Percentiles rank a stretch among this genome's conserved stretches.
These are phyloP conservation scores for Lysiphlebus fabarum DNA, from an alignment of 1,140 invertebrate species.

Conservation along the genomic window DNA sequence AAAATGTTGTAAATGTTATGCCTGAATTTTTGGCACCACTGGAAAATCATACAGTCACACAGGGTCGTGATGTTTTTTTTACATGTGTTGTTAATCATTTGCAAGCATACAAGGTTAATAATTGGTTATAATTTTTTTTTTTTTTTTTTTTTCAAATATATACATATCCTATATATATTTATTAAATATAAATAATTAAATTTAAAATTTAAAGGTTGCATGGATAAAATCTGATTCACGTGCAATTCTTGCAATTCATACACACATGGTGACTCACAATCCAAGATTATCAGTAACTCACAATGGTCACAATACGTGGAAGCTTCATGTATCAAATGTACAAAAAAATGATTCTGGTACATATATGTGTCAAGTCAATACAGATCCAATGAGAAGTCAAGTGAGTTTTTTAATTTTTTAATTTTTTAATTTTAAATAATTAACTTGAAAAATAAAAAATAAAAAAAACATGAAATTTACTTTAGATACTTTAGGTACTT, in stretches of 20 bases:
- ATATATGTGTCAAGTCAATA: slow-evolving; percentile 91
- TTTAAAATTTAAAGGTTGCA: slow-evolving; percentile 66
- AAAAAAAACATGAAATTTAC: too few relatives aligned
- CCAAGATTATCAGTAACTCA: slow-evolving; percentile 79
- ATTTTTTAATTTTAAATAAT: too few relatives aligned
- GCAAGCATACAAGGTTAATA: slow-evolving; percentile 75
- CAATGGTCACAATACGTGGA: slow-evolving; percentile 90
- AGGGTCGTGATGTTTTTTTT: slow-evolving; percentile 81
- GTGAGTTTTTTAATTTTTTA: slow-evolving; percentile 53
- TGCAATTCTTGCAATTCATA: slow-evolving; percentile 85
- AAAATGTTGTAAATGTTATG: slow-evolving; percentile 56
- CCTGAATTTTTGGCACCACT: slow-evolving; percentile 81
- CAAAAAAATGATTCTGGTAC: slow-evolving; percentile 84
- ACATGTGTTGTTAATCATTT: slow-evolving; percentile 87
- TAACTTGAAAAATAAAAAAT: too few relatives aligned
- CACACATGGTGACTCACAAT: slow-evolving; percentile 85
- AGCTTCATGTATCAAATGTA: slow-evolving; percentile 81
- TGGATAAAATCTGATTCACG: slow-evolving; percentile 90
- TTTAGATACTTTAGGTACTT: too few relatives aligned
- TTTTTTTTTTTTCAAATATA: too few relatives aligned
- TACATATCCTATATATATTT: too few relatives aligned
- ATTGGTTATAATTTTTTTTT: too few relatives aligned
- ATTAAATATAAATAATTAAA: neutral
- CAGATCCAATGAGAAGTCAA: slow-evolving; percentile 85
- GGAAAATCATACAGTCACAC: slow-evolving; percentile 82